phyloP scores from a whole-genome alignment of 2,113 vertebrate genomes.

The Larimichthys crocea region DNA sequence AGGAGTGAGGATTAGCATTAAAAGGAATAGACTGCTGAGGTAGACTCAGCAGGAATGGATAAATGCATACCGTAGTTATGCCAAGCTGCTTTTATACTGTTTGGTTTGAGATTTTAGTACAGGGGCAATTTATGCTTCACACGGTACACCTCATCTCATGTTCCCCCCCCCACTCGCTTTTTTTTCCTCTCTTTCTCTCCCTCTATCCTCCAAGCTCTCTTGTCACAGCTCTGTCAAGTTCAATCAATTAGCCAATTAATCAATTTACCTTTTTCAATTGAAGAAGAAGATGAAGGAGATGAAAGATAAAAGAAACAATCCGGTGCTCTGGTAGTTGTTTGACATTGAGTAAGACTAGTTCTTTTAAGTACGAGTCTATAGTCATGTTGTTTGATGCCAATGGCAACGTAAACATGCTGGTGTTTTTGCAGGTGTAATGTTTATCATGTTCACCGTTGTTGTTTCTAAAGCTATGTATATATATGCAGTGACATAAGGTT shows the following conservation, averaged over 20 bases:
- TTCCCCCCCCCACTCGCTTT: background rate
- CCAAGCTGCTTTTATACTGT: conserved; percentile 65
- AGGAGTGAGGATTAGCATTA: conserved; percentile 70
- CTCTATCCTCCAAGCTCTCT: conserved; percentile 12
- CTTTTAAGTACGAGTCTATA: background rate
- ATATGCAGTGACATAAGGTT: background rate
- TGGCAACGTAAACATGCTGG: background rate
- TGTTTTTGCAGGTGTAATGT: background rate
- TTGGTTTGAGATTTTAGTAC: conserved; percentile 44
- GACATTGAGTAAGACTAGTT: conserved; percentile 19
- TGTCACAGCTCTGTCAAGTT: conserved; percentile 38
- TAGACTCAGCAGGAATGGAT: conserved; percentile 61
- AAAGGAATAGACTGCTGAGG: conserved; percentile 70
- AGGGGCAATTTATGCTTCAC: conserved; percentile 41
- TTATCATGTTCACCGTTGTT: background rate
- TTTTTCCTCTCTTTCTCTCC: conserved; percentile 29
- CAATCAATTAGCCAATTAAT: conserved; percentile 52
- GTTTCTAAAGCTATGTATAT: background rate
- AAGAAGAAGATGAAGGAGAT: conserved; percentile 27
- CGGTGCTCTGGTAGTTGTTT: conserved; percentile 32
- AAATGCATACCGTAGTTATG: conserved; percentile 61
- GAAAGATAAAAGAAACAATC: conserved; percentile 7
- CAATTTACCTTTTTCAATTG: conserved; percentile 29
- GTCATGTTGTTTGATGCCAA: background rate
- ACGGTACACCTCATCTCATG: conserved; percentile 42